Evolutionary conservation across 2,113 vertebrate genomes (phyloP).

Genomic region (Hylia prasina): DNA sequence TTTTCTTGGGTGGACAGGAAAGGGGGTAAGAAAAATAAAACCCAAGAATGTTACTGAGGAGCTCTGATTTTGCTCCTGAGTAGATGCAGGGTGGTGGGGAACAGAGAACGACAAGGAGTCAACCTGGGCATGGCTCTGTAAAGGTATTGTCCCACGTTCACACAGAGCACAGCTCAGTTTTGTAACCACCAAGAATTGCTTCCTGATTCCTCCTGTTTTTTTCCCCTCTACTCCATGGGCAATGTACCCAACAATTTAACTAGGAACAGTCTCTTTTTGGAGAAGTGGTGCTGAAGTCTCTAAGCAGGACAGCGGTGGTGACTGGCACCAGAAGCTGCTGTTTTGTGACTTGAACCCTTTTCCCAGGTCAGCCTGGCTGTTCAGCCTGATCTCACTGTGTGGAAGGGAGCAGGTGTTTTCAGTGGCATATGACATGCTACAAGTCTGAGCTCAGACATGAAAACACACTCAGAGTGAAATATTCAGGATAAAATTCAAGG

Average conservation of each 20-base stretch:
- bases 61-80: background rate
- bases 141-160: background rate
- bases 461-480: background rate
- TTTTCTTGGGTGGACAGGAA: background rate
- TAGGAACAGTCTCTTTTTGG: background rate
- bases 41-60: background rate
- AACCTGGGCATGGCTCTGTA: accelerated
- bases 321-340: background rate
- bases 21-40: background rate
- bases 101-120: background rate
- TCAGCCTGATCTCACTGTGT: background rate
- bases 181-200: background rate
- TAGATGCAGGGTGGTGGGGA: background rate
- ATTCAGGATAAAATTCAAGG: background rate
- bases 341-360: background rate
- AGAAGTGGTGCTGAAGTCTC: background rate
- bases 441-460: background rate
- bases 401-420: background rate
- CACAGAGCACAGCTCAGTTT: background rate
- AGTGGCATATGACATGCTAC: background rate
- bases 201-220: background rate
- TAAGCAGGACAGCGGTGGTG: background rate
- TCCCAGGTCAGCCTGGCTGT: background rate
- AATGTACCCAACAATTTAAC: background rate
- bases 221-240: background rate